phyloP scores from a whole-genome alignment of 2,888 invertebrate genomes.

The Limnephilus lunatus region DNA sequence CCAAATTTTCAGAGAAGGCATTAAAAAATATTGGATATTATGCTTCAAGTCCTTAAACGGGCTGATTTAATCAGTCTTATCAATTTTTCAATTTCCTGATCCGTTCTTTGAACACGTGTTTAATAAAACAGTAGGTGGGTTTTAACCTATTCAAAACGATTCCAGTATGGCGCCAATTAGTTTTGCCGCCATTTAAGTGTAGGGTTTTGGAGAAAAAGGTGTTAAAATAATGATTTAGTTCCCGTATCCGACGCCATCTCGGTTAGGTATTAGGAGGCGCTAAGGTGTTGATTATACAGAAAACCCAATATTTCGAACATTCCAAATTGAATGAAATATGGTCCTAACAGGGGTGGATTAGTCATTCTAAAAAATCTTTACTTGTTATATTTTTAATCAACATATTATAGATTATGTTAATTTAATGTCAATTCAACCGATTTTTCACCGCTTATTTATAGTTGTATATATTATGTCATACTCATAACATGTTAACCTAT shows the following conservation, averaged over 20 bases:
- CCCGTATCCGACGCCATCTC: conserved; percentile 70
- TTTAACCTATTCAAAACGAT: conserved; percentile 23
- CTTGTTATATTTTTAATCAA: too few relatives aligned
- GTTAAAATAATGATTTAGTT: conserved; percentile 76
- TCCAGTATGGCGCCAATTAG: conserved; percentile 39
- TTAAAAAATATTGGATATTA: not conserved
- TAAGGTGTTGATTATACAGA: conserved; percentile 55
- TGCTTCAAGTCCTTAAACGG: not conserved
- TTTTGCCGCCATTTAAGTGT: conserved; percentile 37
- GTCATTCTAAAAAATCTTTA: not conserved
- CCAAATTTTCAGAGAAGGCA: not conserved
- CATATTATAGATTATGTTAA: too few relatives aligned
- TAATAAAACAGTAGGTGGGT: not conserved
- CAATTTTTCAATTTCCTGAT: conserved; percentile 4
- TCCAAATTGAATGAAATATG: conserved; percentile 25
- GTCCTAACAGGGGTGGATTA: not conserved
- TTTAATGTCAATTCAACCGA: too few relatives aligned
- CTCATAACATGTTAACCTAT: too few relatives aligned
- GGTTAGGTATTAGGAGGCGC: conserved; percentile 53
- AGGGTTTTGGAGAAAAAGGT: conserved; percentile 69
- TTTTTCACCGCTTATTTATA: too few relatives aligned
- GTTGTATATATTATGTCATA: too few relatives aligned
- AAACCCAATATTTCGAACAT: conserved; percentile 40
- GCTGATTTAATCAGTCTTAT: not conserved
- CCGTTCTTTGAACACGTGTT: conserved; percentile 37